These are phyloP conservation scores for Sebastolobus altivelis DNA, from an alignment of 2,797 vertebrate genomes.

Conservation along the genomic window DNA sequence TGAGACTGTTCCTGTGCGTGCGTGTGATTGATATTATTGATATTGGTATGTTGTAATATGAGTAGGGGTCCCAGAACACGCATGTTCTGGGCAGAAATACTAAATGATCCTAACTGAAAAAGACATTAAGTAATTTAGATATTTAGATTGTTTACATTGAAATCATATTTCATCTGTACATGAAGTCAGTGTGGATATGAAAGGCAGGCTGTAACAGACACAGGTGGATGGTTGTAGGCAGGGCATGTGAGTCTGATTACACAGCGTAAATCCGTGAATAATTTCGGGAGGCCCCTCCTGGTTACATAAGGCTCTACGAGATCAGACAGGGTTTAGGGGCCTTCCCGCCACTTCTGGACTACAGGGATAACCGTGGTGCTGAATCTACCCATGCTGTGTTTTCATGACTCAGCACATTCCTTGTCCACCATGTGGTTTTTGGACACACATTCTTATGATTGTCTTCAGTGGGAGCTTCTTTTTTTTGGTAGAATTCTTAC, in stretches of 20 bases:
- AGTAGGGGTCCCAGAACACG: neutral
- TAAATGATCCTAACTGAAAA: neutral
- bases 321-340: constrained; percentile 71
- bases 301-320: constrained; percentile 54
- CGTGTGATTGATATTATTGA: neutral
- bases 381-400: neutral
- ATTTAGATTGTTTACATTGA: neutral
- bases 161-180: neutral
- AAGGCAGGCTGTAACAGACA: constrained; percentile 26
- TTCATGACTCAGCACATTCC: constrained; percentile 51
- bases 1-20: neutral
- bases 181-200: neutral
- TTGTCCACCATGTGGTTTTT: neutral
- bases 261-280: constrained; percentile 66
- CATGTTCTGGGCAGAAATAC: neutral
- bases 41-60: neutral
- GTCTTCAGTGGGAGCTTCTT: neutral
- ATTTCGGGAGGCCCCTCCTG: constrained; percentile 47
- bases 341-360: constrained; percentile 19
- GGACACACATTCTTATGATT: neutral
- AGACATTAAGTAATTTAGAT: neutral
- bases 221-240: neutral
- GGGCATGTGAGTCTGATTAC: constrained; percentile 51
- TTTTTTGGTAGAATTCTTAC: neutral
- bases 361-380: neutral